Percentiles rank a stretch among this genome's conserved stretches.
phyloP scores from a whole-genome alignment of 1,140 invertebrate genomes.

The Saxidomus purpurata region DNA sequence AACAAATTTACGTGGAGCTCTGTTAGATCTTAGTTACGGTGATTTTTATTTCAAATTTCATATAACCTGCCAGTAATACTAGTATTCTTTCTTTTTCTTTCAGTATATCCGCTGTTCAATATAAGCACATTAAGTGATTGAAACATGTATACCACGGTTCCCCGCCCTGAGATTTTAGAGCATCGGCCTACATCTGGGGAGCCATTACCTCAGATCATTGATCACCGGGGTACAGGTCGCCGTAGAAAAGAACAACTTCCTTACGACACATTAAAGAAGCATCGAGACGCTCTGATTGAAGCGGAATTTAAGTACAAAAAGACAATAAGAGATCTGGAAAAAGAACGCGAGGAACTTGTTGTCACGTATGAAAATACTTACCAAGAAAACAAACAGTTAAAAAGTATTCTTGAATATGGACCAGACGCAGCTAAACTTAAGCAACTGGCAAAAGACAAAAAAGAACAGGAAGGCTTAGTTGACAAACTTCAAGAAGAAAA shows the following conservation, averaged over 20 bases:
- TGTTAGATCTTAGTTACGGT: no score
- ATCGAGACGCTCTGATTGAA: constrained; percentile 48
- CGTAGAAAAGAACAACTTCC: constrained; percentile 39
- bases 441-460: constrained; percentile 39
- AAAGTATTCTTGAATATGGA: constrained; percentile 43
- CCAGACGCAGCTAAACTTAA: constrained; percentile 50
- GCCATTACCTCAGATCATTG: constrained; percentile 35
- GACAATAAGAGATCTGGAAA: constrained; percentile 42
- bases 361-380: constrained; percentile 32
- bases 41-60: no score
- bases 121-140: background rate
- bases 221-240: constrained; percentile 18
- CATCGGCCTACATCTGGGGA: background rate
- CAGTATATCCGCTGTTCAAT: background rate
- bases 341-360: constrained; percentile 51
- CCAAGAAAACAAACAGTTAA: constrained; percentile 44
- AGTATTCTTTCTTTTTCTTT: no score
- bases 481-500: constrained; percentile 48
- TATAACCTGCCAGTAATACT: no score
- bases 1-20: no score
- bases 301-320: constrained; percentile 54
- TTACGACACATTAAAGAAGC: constrained; percentile 48
- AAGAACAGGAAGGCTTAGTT: constrained; percentile 42
- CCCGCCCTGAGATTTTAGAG: constrained; percentile 29
- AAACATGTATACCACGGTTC: constrained; percentile 44